These are phyloP conservation scores for Heterodera schachtii DNA, from an alignment of 1,140 invertebrate species.

Conservation along the genomic window DNA sequence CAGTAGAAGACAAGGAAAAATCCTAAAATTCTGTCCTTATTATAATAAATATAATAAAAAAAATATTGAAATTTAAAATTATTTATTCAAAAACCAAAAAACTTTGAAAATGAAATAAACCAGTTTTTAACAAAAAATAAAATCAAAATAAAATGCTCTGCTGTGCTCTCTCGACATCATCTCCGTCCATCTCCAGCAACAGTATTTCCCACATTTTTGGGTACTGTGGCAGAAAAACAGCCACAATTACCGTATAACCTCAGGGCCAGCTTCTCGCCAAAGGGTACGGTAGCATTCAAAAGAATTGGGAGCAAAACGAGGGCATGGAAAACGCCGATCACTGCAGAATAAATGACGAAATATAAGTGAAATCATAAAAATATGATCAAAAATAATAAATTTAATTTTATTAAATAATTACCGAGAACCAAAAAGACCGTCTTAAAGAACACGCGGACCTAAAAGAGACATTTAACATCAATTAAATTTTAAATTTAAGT, in stretches of 20 bases:
- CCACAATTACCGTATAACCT: not conserved
- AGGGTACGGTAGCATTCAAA: conserved; percentile 63
- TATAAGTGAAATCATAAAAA: not conserved
- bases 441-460: conserved; percentile 68
- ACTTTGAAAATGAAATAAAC: too few species aligned
- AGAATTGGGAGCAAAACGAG: conserved; percentile 67
- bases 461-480: conserved; percentile 74
- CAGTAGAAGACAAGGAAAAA: too few species aligned
- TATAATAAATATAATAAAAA: too few species aligned
- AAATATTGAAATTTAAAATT: too few species aligned
- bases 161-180: too few species aligned
- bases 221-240: too few species aligned
- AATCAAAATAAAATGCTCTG: too few species aligned
- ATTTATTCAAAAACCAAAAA: too few species aligned
- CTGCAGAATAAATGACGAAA: not conserved
- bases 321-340: conserved; percentile 67
- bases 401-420: conserved; percentile 10
- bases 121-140: too few species aligned
- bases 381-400: not conserved
- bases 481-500: conserved; percentile 67
- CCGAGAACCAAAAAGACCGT: conserved; percentile 67
- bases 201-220: too few species aligned
- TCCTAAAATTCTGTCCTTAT: too few species aligned
- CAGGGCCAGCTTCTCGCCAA: conserved; percentile 39
- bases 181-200: not conserved